phyloP scores from a whole-genome alignment of 2,888 invertebrate species.

The Toxonevra muliebris region DNA sequence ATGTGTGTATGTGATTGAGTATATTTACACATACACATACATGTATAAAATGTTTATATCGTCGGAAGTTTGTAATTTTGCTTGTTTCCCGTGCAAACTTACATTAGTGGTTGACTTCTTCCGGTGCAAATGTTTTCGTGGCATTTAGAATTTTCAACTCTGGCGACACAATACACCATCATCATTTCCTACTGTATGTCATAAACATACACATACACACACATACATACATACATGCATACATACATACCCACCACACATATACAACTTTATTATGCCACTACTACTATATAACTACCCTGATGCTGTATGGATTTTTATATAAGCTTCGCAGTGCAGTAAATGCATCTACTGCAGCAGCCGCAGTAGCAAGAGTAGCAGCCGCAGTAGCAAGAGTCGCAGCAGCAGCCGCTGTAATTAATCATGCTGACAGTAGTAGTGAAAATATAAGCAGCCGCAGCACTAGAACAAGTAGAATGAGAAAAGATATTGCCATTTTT shows the following conservation, averaged over 20 bases:
- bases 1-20: neutral
- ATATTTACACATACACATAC: neutral
- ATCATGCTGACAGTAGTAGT: slow-evolving; percentile 45
- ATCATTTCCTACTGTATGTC: slow-evolving; percentile 12
- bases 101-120: slow-evolving; percentile 62
- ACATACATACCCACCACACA: neutral
- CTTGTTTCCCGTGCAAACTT: slow-evolving; percentile 62
- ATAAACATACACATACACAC: neutral
- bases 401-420: slow-evolving; percentile 45
- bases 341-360: neutral
- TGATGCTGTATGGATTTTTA: neutral
- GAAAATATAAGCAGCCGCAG: neutral
- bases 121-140: slow-evolving; percentile 51
- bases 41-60: slow-evolving; percentile 32
- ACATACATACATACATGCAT: neutral
- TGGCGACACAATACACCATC: slow-evolving; percentile 11
- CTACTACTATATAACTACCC: neutral
- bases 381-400: neutral
- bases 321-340: neutral
- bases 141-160: slow-evolving; percentile 7
- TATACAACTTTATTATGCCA: neutral
- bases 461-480: neutral
- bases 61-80: slow-evolving; percentile 64
- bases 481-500: neutral
- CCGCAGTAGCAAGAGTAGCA: no score